Conservation (phyloP, 2,797 vertebrate species). For the Sebastolobus alascanus region DNA sequence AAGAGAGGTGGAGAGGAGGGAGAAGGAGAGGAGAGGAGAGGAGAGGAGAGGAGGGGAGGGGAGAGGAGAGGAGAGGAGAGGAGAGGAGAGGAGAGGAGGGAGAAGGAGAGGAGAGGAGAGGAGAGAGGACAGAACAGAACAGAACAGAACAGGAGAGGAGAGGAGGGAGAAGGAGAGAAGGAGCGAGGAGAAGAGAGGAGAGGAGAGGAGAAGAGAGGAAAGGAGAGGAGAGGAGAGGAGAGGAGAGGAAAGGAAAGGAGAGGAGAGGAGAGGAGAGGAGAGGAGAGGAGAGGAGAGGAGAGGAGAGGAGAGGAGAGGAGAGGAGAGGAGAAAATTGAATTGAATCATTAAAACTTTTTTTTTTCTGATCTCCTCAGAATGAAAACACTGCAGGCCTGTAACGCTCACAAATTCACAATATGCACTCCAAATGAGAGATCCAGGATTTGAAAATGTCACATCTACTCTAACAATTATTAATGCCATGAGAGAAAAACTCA, state of each 20-base stretch:
- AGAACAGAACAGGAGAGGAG: conserved; percentile 6
- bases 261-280: background rate
- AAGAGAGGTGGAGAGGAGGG: background rate
- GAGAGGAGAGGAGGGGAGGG: background rate
- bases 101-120: background rate
- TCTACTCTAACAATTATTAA: conserved; percentile 55
- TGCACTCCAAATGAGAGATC: conserved; percentile 40
- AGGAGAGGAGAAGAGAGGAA: background rate
- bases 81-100: background rate
- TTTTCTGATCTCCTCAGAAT: conserved; percentile 10
- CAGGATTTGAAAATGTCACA: conserved; percentile 53
- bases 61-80: background rate
- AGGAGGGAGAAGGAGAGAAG: background rate
- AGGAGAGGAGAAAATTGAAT: conserved; percentile 13
- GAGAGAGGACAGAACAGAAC: conserved; percentile 14
- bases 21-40: background rate
- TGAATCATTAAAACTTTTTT: conserved; percentile 29
- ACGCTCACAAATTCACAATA: conserved; percentile 4
- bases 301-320: background rate
- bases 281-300: background rate
- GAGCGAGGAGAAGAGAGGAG: background rate
- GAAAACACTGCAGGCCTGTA: conserved; percentile 3
- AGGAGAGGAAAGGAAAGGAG: background rate
- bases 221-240: background rate
- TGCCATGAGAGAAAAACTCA: conserved; percentile 56